Conservation (phyloP, 2,888 invertebrate species). For the Megaustenia siamemsis region DNA sequence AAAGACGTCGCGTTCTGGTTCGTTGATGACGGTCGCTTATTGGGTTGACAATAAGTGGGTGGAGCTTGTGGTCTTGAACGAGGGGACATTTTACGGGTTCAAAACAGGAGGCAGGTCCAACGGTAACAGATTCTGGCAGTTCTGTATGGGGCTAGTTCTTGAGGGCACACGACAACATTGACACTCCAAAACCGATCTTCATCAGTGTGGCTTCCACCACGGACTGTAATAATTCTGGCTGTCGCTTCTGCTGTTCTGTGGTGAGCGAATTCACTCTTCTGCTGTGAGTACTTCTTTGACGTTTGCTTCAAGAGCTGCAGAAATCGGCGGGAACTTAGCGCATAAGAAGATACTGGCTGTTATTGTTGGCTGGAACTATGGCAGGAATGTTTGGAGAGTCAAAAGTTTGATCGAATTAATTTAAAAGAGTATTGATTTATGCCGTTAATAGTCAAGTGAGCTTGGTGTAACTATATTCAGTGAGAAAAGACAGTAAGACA, state of each 20-base stretch:
- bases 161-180: slow-evolving; percentile 9
- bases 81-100: not conserved
- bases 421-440: no score
- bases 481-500: no score
- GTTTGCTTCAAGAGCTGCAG: not conserved
- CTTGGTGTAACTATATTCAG: no score
- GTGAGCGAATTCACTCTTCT: not conserved
- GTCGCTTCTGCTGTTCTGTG: not conserved
- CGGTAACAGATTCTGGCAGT: slow-evolving; percentile 25
- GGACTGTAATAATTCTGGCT: not conserved
- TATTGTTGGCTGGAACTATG: no score
- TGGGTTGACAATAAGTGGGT: not conserved
- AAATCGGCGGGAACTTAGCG: not conserved
- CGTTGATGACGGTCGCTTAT: not conserved
- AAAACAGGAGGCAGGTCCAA: not conserved
- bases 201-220: slow-evolving; percentile 4
- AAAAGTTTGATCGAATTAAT: no score
- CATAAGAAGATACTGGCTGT: no score
- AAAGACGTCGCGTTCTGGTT: not conserved
- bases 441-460: no score
- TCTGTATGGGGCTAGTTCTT: slow-evolving; percentile 28
- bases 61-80: no score
- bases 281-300: not conserved
- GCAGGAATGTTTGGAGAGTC: no score
- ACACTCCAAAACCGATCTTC: slow-evolving; percentile 1